Evolutionary conservation across 2,113 vertebrate species (phyloP).

Genomic region (Casuarius casuarius): DNA sequence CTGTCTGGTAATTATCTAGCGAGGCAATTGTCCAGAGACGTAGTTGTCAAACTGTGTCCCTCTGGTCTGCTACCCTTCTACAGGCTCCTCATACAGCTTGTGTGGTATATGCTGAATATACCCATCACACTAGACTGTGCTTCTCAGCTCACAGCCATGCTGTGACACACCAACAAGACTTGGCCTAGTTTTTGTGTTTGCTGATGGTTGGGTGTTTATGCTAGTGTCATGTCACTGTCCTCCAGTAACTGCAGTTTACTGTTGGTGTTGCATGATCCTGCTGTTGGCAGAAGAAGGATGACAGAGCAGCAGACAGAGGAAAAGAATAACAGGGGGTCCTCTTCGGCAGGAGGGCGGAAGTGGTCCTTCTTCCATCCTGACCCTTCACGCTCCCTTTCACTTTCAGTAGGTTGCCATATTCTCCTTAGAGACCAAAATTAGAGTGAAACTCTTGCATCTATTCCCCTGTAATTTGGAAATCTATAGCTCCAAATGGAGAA

Average conservation of each 20-base stretch:
- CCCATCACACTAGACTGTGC: rapidly evolving
- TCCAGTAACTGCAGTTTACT: neutral
- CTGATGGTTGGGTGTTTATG: neutral
- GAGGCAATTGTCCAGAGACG: neutral
- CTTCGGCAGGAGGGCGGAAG: neutral
- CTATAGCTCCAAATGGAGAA: neutral
- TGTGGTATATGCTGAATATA: neutral
- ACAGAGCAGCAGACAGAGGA: neutral
- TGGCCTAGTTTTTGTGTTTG: neutral
- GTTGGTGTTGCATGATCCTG: neutral
- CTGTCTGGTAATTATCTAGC: neutral
- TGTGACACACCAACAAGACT: neutral
- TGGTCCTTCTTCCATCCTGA: neutral
- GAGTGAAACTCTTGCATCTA: neutral
- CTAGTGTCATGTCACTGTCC: neutral
- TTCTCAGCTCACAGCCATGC: neutral
- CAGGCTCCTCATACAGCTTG: neutral
- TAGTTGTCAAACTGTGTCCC: neutral
- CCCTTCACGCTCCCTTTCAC: neutral
- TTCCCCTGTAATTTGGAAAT: neutral
- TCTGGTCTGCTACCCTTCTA: neutral
- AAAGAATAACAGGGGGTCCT: neutral
- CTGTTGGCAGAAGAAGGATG: neutral
- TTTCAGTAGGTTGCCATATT: neutral
- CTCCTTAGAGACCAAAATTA: neutral